Base-by-base conservation (phyloP, 1,140 invertebrate species). In the Pseudomyrmex flavicornis region DNA sequence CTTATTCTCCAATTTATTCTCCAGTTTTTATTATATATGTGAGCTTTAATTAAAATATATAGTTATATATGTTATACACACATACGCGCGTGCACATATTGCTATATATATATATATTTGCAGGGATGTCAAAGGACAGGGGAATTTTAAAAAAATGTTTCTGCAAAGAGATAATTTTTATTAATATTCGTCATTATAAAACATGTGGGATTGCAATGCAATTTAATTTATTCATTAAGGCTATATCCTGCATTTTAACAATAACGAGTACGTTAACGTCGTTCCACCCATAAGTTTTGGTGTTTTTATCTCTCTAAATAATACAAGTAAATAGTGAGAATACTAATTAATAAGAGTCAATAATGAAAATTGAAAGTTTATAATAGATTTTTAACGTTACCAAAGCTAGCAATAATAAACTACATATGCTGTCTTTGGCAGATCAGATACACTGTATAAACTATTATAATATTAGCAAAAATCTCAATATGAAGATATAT, bases 131-230 rank as follows among this genome's bases (percentile, higher is more conserved):
- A n/a, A 76, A 20, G n/a, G 22, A 13, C 9, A 2, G n/a, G 22
- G 52, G 2, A 62, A 50, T 2, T 75, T 17, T 17, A 4, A 3
- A 46, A 3, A 65, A 50, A 2, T n/a, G n/a, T 66, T 77, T 77
- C 13, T 77, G 62, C 35, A 68, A 68, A 77, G 52, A 68, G 62
- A 68, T 56, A 44, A 77, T 58, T 77, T 77, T 68, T 35, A 77
- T 77, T 77, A 77, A 77, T 63, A 77, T 68, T 77, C 17, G 68
- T 68, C 50, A 15, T 77, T 77, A 77, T 46, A 77, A 77, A 77
- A 77, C 65, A 66, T 10, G 62, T 76, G 20, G 61, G 48, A 52
- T 66, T 76, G 62, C 75, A 26, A 77, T 77, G 63, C 50, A 68
- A 68, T 77, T 65, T 77, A 68, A 77, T 77, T 68, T 35, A 77